Conservation (phyloP, 2,888 invertebrate genomes). For the Gibbula magus region DNA sequence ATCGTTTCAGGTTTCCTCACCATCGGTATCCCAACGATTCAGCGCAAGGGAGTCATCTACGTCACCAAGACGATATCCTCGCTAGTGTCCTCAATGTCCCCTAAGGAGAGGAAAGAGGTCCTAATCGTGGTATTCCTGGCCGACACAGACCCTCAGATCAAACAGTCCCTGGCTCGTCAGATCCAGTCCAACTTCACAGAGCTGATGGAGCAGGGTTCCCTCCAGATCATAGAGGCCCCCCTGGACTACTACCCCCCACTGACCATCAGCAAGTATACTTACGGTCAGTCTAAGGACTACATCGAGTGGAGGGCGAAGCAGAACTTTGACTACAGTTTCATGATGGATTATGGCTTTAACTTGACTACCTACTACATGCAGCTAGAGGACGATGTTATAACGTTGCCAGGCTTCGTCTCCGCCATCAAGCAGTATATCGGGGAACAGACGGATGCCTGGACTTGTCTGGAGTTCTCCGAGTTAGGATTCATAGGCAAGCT, state of each 20-base stretch:
- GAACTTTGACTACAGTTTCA: slow-evolving; percentile 74
- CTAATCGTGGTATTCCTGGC: slow-evolving; percentile 74
- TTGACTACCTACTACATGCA: slow-evolving; percentile 73
- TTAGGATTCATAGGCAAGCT: slow-evolving; percentile 63
- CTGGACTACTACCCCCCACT: slow-evolving; percentile 13
- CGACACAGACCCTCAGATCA: slow-evolving; percentile 69
- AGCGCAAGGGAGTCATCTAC: slow-evolving; percentile 71
- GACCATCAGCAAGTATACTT: slow-evolving; percentile 34
- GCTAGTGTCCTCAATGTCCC: slow-evolving; percentile 68
- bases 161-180: slow-evolving; percentile 43
- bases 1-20: slow-evolving; percentile 69
- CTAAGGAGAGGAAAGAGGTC: slow-evolving; percentile 66
- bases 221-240: slow-evolving; percentile 71
- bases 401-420: slow-evolving; percentile 66
- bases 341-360: slow-evolving; percentile 70
- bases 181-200: slow-evolving; percentile 48
- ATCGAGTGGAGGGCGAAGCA: slow-evolving; percentile 75
- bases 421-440: slow-evolving; percentile 72
- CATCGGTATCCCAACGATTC: slow-evolving; percentile 75
- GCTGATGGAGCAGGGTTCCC: slow-evolving; percentile 56
- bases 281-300: slow-evolving; percentile 29
- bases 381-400: slow-evolving; percentile 74
- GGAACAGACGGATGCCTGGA: slow-evolving; percentile 49
- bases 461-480: slow-evolving; percentile 62
- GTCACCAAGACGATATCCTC: slow-evolving; percentile 72